Conservation (phyloP, 2,888 invertebrate genomes). For the Phragmatobia fuliginosa region DNA sequence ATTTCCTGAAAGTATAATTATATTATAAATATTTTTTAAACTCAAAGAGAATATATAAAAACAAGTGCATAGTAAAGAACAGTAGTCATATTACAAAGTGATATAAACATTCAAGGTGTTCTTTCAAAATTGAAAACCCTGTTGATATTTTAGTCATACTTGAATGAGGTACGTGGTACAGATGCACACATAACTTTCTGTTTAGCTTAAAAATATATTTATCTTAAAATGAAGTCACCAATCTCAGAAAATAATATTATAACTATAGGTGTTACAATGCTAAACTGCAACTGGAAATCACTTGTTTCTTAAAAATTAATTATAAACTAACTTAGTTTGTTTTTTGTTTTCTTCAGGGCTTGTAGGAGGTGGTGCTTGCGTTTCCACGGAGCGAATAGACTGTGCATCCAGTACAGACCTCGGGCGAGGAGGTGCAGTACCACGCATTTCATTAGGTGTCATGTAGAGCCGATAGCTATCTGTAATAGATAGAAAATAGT, state of each 20-base stretch:
- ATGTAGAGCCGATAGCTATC: constrained; percentile 72
- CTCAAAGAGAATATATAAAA: too few species aligned
- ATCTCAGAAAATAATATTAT: not conserved
- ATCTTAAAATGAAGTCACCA: not conserved
- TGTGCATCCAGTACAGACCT: constrained; percentile 81
- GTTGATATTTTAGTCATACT: not conserved
- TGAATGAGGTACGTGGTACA: not conserved
- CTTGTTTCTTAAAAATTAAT: not conserved
- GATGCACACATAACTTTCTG: too few species aligned
- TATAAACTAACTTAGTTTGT: constrained; percentile 76
- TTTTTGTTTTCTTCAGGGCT: constrained; percentile 78
- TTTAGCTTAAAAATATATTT: not conserved
- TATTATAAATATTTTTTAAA: not conserved
- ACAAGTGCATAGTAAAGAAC: too few species aligned
- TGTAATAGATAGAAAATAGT: constrained; percentile 39
- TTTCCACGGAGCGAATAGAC: constrained; percentile 78
- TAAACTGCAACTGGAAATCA: constrained; percentile 10
- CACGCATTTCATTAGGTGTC: constrained; percentile 66
- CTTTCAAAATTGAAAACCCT: too few species aligned
- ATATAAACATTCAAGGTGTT: not conserved
- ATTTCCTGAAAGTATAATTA: constrained; percentile 77
- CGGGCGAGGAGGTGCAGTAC: constrained; percentile 72
- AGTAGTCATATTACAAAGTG: not conserved
- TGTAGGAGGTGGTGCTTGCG: constrained; percentile 81
- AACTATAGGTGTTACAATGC: not conserved